Conservation (phyloP, 1,140 invertebrate genomes). For the Heterodera schachtii region DNA sequence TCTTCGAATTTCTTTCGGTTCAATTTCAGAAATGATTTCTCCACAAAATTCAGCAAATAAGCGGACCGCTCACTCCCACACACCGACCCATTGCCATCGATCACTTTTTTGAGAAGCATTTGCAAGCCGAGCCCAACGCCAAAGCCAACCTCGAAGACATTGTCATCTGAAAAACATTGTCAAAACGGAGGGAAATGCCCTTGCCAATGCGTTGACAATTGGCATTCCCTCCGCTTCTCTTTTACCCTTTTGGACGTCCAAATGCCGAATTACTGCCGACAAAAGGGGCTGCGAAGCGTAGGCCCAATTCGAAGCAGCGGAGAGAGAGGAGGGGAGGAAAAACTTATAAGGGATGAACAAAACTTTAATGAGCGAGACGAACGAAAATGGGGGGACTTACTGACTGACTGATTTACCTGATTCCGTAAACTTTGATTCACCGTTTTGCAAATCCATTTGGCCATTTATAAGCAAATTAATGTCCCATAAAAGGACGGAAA, state of each 20-base stretch:
- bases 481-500: no score
- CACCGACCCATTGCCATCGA: background rate
- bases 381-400: background rate
- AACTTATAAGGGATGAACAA: background rate
- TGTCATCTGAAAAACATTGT: background rate
- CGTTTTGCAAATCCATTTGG: background rate
- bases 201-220: background rate
- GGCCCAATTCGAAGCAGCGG: background rate
- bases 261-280: background rate
- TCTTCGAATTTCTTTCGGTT: background rate
- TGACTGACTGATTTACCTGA: background rate
- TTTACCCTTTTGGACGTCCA: slow-evolving; percentile 3
- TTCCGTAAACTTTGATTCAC: background rate
- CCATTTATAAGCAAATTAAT: background rate
- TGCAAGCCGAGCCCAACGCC: background rate
- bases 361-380: background rate
- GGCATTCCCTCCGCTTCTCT: no score
- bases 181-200: background rate
- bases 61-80: background rate
- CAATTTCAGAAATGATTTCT: background rate
- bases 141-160: slow-evolving; percentile 5
- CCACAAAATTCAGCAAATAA: background rate
- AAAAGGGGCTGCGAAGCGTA: background rate
- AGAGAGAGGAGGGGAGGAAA: background rate
- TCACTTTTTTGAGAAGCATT: background rate